Base-by-base conservation (phyloP, 2,888 invertebrate genomes). In the Bellardia bayeri region DNA sequence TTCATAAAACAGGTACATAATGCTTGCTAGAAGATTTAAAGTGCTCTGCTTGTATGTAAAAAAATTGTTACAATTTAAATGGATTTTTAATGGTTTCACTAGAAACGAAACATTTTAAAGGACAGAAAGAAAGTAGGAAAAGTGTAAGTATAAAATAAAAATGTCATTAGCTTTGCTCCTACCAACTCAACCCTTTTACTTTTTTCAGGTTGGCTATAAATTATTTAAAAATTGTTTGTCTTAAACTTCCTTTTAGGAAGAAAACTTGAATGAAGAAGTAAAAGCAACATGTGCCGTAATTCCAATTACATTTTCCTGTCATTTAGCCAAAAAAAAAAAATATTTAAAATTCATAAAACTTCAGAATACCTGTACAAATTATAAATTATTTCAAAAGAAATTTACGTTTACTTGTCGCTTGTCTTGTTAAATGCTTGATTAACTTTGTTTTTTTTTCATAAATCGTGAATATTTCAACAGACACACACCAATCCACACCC, bases 61-160 rank as follows among this genome's bases (percentile, higher is more conserved):
- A 54, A 11, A 83, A 69, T 66, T 72, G 66, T 66, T 16, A 72
- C 66, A 84, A 63, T 80, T 75, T 69, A 75, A 85, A 85, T 79
- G 68, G 69, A 45, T 80, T 80, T 80, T 75, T 85, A 85, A 85
- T 80, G 75, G 63, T 56, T 68, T 68, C 72, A 56, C 76, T 63
- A 37, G 64, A 23, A 71, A 45, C 2, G 14, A 51, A 76, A 33
- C 33, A 54, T 30, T 63, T 72, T 23, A 69, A 79, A 33, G 49
- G 13, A 56, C 16, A 33, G 4, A 58, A 14, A 33, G 40, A 68
- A 76, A 54, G 16, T 63, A 23, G 33, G 40, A 40, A 51, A 23
- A 68, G 40, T 82, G 56, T 23, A 68, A 58, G 58, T 61, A 63
- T 75, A 71, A 76, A 71, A 83, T 83, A 76, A 76, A 76, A 83